Base-by-base conservation (phyloP, 2,797 vertebrate genomes). In the Enteromius paludinosus region DNA sequence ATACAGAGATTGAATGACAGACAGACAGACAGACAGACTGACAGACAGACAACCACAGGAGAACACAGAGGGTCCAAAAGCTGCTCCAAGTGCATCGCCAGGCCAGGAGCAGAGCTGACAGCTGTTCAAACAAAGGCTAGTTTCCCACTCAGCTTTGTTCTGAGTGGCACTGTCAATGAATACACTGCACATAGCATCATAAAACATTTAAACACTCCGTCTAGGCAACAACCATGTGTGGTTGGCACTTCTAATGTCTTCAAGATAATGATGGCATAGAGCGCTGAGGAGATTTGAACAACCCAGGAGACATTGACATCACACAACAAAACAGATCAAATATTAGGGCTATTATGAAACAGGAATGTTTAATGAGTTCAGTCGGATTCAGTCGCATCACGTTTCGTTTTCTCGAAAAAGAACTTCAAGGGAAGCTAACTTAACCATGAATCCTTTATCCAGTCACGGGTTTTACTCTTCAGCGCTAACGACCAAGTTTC, bases 91-190 rank as follows among this genome's bases (percentile, higher is more conserved):
- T 84, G 84, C 87, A 89, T 85, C 90, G 87, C 87, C 83, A 43
- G 83, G 86, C 81, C 76, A 83, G 17, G 15, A 79, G 82, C 88
- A 73, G 85, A 90, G 87, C 88, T 83, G 91, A 93, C 94, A 95
- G 94, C 94, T 95, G 94, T 93, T 92, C 91, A 94, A 94, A 96
- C 94, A 95, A 94, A 94, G 87, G 89, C 88, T 85, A 9, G 65
- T 90, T 92, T 94, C 92, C 89, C 91, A 92, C 90, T 94, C 90
- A 87, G 92, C 89, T 74, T 91, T 86, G 85, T 81, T 72, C 88
- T 61, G 68, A 90, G 87, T 89, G 89, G 91, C 92, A 90, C 75
- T 86, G 85, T 91, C 88, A 88, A 78, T 83, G 87, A 87, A 87
- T 69, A 77, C 86, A 86, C 85, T 68, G 77, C 74, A 84, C 47